Percentiles rank a stretch among this genome's conserved stretches.
Evolutionary conservation across 2,113 vertebrate genomes (phyloP).

Genomic region (Gambusia affinis): DNA sequence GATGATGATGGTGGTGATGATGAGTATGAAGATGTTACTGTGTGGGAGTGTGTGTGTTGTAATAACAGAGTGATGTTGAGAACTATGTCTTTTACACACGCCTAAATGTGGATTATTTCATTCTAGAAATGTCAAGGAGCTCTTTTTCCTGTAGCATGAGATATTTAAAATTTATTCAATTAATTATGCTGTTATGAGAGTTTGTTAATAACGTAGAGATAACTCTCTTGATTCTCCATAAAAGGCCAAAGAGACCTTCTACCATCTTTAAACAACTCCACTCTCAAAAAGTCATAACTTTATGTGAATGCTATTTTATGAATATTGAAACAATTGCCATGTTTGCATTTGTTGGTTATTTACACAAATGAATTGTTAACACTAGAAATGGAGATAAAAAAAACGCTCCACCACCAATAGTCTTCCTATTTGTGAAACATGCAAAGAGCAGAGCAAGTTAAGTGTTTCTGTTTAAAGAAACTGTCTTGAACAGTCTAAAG

Average conservation of each 20-base stretch:
- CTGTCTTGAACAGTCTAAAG: neutral
- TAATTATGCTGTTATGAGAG: too few relatives aligned
- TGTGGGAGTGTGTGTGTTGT: slow-evolving; percentile 16
- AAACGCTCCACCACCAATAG: too few relatives aligned
- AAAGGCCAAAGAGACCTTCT: too few relatives aligned
- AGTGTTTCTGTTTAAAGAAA: neutral
- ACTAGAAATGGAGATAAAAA: too few relatives aligned
- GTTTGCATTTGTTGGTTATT: neutral
- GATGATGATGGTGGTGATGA: slow-evolving; percentile 4
- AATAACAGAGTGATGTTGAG: neutral
- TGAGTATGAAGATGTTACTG: neutral
- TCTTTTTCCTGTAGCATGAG: slow-evolving; percentile 30
- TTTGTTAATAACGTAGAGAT: too few relatives aligned
- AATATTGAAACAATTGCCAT: neutral
- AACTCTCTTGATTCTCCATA: too few relatives aligned
- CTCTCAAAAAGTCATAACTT: too few relatives aligned
- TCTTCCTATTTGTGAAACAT: neutral
- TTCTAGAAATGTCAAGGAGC: slow-evolving; percentile 59
- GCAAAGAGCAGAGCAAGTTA: neutral
- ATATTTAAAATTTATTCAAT: neutral
- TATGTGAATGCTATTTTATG: too few relatives aligned
- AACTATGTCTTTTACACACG: slow-evolving; percentile 32
- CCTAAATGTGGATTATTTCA: slow-evolving; percentile 55
- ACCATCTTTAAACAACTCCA: too few relatives aligned
- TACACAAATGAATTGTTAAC: neutral